Base-by-base conservation (phyloP, 2,113 vertebrate genomes). In the Aythya baeri region DNA sequence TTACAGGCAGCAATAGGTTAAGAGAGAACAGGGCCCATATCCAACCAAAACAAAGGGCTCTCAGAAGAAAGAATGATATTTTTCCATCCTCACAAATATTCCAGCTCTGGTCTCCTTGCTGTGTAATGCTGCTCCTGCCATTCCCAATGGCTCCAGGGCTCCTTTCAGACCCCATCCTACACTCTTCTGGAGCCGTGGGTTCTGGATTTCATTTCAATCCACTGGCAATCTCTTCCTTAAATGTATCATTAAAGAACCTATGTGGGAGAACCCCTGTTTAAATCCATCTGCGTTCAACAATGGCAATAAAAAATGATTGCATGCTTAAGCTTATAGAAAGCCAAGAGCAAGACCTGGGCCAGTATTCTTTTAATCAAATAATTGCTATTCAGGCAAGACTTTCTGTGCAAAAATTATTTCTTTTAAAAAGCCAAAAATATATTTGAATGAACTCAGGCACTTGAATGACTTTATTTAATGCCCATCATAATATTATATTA, bases 291-390 rank as follows among this genome's bases (percentile, higher is more conserved):
- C 0, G 7, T 66, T 96, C 86, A 88, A 93, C 86, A 97, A 95
- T 76, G 80, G 93, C 88, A 95, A 94, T 94, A 94, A 96, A 95
- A 95, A 81, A 92, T 92, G 77, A 97, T 94, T 96, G 88, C 77
- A 96, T 86, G 92, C 83, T 95, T 95, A 86, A 88, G 83, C 74
- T 68, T 66, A 59, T 4, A 91, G 80, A 94, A 93, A 96, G 77
- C 90, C 90, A 94, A 95, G 83, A 74, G 78, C 74, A 93, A 95
- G 96, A 91, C 92, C 77, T 94, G 57, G 86, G 63, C 93, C 90
- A 95, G 83, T 91, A 94, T 82, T 95, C 74, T 91, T 95, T 94
- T 97, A 95, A 97, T 97, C 77, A 96, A 94, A 96, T 96, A 97
- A 97, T 94, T 96, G 83, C 86, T 94, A 95, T 84, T 92, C 92